Evolutionary conservation across 2,113 vertebrate genomes (phyloP).

Genomic region (Castor canadensis): DNA sequence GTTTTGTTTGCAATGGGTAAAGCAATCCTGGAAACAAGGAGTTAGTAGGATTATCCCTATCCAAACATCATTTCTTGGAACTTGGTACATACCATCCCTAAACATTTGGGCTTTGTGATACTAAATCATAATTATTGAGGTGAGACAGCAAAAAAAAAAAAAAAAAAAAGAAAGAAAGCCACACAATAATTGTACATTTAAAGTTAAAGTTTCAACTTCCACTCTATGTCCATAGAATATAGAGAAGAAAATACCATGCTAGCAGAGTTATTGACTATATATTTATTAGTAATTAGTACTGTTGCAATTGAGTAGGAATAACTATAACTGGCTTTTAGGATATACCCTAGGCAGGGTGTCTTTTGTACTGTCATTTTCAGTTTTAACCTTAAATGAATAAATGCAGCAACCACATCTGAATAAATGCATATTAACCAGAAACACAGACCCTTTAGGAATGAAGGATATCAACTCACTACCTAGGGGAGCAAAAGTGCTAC

Average conservation of each 20-base stretch:
- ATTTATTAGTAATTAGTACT: not conserved
- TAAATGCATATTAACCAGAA: not conserved
- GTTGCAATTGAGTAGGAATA: not conserved
- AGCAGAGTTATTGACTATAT: not conserved
- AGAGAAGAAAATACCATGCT: not conserved
- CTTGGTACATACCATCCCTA: not conserved
- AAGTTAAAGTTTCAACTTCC: not conserved
- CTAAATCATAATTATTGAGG: not conserved
- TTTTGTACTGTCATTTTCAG: not conserved
- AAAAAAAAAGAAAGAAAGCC: no score
- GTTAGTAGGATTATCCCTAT: not conserved
- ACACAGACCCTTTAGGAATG: not conserved
- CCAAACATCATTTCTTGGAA: not conserved
- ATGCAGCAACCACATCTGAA: not conserved
- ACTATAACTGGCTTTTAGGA: not conserved
- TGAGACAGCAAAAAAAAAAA: no score
- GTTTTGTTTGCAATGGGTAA: not conserved
- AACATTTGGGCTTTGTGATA: not conserved
- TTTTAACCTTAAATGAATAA: not conserved
- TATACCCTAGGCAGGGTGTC: not conserved
- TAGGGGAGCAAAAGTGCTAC: not conserved
- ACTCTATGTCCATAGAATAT: not conserved
- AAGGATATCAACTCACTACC: not conserved
- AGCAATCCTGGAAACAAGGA: not conserved
- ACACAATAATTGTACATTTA: not conserved